Percentiles rank a stretch among this genome's conserved stretches.
These are phyloP conservation scores for Strigops habroptila DNA, from an alignment of 2,113 vertebrate species.

Conservation along the genomic window DNA sequence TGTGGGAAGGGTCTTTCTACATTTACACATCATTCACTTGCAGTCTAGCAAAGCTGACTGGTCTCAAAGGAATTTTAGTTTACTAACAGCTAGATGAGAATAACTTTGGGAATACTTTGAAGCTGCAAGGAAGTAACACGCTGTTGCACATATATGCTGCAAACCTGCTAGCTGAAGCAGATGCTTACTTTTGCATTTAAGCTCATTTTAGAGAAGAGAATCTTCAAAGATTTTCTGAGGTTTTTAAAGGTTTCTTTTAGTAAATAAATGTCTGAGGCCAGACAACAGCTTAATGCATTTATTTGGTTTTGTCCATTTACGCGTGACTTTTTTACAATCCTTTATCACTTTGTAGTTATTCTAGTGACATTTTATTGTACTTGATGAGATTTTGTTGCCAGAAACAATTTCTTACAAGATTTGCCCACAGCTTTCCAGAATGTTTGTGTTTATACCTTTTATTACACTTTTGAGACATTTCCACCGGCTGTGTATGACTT, in stretches of 20 bases:
- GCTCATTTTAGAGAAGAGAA: background rate
- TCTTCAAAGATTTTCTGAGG: background rate
- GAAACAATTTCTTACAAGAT: background rate
- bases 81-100: background rate
- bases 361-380: background rate
- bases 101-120: background rate
- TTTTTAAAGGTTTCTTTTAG: background rate
- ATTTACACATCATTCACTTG: background rate
- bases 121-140: background rate
- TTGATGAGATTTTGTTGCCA: background rate
- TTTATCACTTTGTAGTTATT: background rate
- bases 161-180: background rate
- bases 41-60: background rate
- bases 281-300: background rate
- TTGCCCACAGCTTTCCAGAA: background rate
- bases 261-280: background rate
- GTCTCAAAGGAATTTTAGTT: background rate
- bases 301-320: background rate
- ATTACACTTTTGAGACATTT: background rate
- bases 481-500: background rate
- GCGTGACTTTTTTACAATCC: background rate
- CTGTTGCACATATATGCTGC: background rate
- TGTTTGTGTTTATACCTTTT: background rate
- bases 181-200: background rate
- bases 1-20: background rate